phyloP scores from a whole-genome alignment of 2,888 invertebrate genomes.

The Rugalucina vietnamica region DNA sequence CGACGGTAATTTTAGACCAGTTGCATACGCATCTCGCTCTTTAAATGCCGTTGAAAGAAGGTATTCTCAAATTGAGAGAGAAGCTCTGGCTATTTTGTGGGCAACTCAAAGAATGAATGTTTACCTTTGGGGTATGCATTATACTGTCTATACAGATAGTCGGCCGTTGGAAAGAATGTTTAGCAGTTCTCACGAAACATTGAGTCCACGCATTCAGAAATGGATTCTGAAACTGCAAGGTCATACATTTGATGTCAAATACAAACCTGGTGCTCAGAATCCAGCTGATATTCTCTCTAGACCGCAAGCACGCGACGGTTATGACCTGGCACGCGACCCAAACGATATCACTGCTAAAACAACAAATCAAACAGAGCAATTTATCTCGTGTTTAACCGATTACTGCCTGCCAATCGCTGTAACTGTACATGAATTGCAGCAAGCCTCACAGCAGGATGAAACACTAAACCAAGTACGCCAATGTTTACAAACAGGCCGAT shows the following conservation, averaged over 20 bases:
- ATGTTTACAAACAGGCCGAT: background rate
- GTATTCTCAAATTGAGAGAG: background rate
- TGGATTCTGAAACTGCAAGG: slow-evolving; percentile 9
- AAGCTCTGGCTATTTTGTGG: background rate
- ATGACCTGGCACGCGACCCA: background rate
- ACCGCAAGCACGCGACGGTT: background rate
- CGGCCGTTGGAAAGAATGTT: background rate
- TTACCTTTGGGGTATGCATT: background rate
- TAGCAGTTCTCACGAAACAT: background rate
- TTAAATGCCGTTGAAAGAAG: background rate
- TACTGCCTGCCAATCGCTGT: background rate
- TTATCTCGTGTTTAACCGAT: slow-evolving; percentile 2
- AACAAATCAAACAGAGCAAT: background rate
- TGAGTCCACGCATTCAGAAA: background rate
- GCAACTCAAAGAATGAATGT: background rate
- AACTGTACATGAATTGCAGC: slow-evolving; percentile 1
- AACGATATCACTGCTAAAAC: background rate
- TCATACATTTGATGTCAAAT: background rate
- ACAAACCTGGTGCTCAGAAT: background rate
- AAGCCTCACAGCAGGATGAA: background rate
- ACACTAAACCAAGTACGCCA: background rate
- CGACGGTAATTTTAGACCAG: slow-evolving; percentile 14
- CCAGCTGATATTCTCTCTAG: slow-evolving; percentile 15
- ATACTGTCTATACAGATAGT: background rate
- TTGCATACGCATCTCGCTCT: slow-evolving; percentile 7